phyloP scores from a whole-genome alignment of 53 echinoderm and acorn worm genomes.

The Holothuria scabra region DNA sequence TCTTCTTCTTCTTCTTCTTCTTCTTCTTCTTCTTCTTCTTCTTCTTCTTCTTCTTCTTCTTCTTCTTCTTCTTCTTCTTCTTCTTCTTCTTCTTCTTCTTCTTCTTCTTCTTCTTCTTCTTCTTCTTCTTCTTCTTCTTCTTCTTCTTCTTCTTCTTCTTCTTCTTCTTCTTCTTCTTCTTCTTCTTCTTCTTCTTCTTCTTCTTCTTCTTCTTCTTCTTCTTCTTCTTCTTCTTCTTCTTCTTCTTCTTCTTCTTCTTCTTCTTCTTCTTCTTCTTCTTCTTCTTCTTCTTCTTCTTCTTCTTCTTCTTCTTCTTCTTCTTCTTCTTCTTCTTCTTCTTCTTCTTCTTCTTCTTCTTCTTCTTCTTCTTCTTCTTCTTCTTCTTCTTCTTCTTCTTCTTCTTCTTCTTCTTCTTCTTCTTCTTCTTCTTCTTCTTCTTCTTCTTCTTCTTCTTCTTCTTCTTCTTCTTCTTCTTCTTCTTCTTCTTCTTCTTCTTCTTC shows the following conservation, averaged over 20 bases:
- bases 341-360: conserved; percentile 12
- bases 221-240: conserved; percentile 12
- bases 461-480: conserved; percentile 12
- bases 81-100: too few species aligned
- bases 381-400: conserved; percentile 5
- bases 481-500: conserved; percentile 12
- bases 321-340: conserved; percentile 12
- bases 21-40: too few species aligned
- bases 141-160: too few species aligned
- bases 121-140: too few species aligned
- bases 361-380: conserved; percentile 12
- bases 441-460: conserved; percentile 12
- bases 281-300: conserved; percentile 12
- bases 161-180: too few species aligned
- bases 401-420: conserved; percentile 9
- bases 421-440: conserved; percentile 12
- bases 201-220: conserved; percentile 12
- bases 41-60: too few species aligned
- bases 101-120: too few species aligned
- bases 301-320: conserved; percentile 12
- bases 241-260: conserved; percentile 12
- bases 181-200: conserved; percentile 12
- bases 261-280: conserved; percentile 12
- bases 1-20: too few species aligned
- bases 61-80: too few species aligned